phyloP scores from a whole-genome alignment of 2,113 vertebrate species.

The Himantopus leucocephalus region DNA sequence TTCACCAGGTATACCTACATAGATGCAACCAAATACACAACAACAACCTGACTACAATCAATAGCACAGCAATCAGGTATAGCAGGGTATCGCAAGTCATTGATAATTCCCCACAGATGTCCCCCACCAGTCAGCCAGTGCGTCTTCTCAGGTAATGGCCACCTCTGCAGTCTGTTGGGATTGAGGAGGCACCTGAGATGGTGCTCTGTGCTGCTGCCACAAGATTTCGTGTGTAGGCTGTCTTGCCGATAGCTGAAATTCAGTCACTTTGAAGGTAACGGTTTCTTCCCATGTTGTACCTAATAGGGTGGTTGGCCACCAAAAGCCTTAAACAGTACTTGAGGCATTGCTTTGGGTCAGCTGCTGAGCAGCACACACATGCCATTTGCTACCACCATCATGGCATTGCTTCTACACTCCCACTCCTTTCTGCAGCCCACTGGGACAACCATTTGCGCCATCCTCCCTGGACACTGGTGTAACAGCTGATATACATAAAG shows the following conservation, averaged over 20 bases:
- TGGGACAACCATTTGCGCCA: not conserved
- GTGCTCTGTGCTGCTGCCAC: not conserved
- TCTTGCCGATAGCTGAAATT: not conserved
- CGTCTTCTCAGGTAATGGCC: not conserved
- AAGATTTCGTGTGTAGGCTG: not conserved
- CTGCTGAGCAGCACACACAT: not conserved
- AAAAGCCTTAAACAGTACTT: not conserved
- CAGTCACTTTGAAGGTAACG: not conserved
- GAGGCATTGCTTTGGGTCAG: not conserved
- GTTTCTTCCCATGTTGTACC: not conserved
- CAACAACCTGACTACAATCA: not conserved
- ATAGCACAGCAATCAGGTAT: not conserved
- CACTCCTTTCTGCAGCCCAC: not conserved
- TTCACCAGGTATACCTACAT: not conserved
- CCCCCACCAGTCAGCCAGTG: not conserved
- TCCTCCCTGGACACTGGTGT: not conserved
- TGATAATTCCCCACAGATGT: not conserved
- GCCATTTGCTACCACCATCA: not conserved
- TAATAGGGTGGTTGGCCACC: not conserved
- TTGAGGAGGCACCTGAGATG: not conserved
- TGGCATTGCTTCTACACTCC: not conserved
- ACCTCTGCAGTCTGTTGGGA: not conserved
- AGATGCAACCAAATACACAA: not conserved
- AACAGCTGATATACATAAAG: not conserved
- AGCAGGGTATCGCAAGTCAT: accelerated